Evolutionary conservation across 1,140 invertebrate genomes (phyloP).

Genomic region (Solenopsis fugax): DNA sequence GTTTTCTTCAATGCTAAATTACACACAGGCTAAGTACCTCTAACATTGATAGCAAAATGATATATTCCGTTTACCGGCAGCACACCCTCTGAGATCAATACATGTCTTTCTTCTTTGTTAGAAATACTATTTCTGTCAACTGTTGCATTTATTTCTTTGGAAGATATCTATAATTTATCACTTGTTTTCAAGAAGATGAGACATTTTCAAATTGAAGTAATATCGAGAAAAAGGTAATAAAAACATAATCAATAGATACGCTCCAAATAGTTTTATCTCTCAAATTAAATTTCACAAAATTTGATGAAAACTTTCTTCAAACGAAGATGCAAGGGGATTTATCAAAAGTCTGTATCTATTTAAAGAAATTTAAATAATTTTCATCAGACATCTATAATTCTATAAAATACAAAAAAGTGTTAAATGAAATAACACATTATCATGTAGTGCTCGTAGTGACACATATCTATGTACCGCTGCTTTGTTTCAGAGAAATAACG

Average conservation of each 20-base stretch:
- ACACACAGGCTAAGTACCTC: background rate
- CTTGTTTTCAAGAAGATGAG: background rate
- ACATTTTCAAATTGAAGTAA: background rate
- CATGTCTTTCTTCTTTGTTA: background rate
- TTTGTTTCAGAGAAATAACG: slow-evolving; percentile 69
- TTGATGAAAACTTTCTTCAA: background rate
- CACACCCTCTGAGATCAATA: background rate
- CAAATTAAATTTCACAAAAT: background rate
- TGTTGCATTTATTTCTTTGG: background rate
- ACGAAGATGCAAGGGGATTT: background rate
- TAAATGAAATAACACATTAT: slow-evolving; percentile 17
- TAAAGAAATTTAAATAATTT: no score
- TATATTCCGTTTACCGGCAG: background rate
- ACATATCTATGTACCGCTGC: background rate
- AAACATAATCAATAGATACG: background rate
- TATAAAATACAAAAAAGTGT: background rate
- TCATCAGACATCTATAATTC: background rate
- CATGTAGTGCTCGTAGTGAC: slow-evolving; percentile 42
- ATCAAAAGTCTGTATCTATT: background rate
- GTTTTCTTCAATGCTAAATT: slow-evolving; percentile 8
- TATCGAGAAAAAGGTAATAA: background rate
- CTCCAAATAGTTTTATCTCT: background rate
- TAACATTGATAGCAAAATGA: slow-evolving; percentile 8
- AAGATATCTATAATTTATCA: background rate
- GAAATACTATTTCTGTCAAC: background rate